A percentile compares a stretch with the other conserved stretches of the same genome.
Evolutionary conservation across 2,888 invertebrate genomes (phyloP).

Genomic region (Drosophila peninsularis): DNA sequence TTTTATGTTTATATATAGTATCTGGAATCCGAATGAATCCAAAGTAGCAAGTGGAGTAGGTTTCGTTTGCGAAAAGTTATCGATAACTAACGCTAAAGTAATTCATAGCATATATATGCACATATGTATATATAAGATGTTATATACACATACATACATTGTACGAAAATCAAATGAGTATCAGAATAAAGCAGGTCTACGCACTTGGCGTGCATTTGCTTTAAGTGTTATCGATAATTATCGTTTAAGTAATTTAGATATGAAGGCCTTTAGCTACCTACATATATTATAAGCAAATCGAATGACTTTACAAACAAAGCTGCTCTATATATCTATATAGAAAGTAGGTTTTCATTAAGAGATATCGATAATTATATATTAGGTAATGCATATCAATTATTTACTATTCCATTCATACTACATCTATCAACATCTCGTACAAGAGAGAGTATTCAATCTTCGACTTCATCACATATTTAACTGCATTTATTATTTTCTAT

Average conservation of each 20-base stretch:
- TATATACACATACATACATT: background rate
- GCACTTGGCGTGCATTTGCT: background rate
- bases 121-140: too few species aligned
- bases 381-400: too few species aligned
- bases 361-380: background rate
- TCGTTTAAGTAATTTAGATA: background rate
- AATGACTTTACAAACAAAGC: too few species aligned
- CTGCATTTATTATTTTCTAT: background rate
- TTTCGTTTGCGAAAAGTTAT: too few species aligned
- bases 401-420: background rate
- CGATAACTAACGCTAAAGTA: background rate
- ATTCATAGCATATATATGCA: background rate
- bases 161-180: background rate
- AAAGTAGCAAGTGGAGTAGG: too few species aligned
- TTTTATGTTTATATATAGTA: background rate
- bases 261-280: too few species aligned
- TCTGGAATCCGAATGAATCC: background rate
- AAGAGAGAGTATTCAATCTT: background rate
- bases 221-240: background rate
- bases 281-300: too few species aligned
- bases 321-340: too few species aligned
- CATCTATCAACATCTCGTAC: background rate
- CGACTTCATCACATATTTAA: background rate
- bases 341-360: background rate
- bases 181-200: too few species aligned